Conservation (phyloP, 2,888 invertebrate genomes). For the Bursaphelenchus okinawaensis region DNA sequence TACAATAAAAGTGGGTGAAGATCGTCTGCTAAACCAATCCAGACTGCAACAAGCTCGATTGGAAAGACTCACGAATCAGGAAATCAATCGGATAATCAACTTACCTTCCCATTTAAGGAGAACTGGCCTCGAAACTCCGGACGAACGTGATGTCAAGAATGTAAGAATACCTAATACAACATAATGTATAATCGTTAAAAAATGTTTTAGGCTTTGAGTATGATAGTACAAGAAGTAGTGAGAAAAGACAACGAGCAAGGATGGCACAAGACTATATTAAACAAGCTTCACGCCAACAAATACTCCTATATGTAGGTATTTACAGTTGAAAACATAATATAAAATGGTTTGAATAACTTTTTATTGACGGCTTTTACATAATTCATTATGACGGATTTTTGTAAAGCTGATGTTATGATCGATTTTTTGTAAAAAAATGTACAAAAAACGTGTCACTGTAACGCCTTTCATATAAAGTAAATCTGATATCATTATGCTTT, state of each 20-base stretch:
- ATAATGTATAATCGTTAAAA: not conserved
- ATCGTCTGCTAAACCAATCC: not conserved
- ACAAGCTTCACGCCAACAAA: not conserved
- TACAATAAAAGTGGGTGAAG: not conserved
- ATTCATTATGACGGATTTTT: too few relatives aligned
- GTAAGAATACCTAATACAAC: not conserved
- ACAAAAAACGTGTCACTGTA: too few relatives aligned
- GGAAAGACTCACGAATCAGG: not conserved
- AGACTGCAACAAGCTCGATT: not conserved
- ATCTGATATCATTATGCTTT: too few relatives aligned
- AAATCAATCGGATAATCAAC: conserved; percentile 11
- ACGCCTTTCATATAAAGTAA: too few relatives aligned
- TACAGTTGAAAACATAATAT: too few relatives aligned
- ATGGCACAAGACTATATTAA: conserved; percentile 6
- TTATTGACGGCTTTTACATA: too few relatives aligned
- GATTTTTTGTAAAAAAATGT: too few relatives aligned
- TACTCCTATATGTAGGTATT: not conserved
- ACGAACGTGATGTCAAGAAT: conserved; percentile 11
- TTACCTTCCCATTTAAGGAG: conserved; percentile 2
- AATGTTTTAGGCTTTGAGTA: not conserved
- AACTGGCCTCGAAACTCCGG: not conserved
- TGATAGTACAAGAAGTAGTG: not conserved
- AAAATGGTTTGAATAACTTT: too few relatives aligned
- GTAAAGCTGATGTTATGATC: too few relatives aligned
- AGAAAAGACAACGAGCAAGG: not conserved